Base-by-base conservation (phyloP, 2,888 invertebrate genomes). In the Agonopterix subpropinquella region DNA sequence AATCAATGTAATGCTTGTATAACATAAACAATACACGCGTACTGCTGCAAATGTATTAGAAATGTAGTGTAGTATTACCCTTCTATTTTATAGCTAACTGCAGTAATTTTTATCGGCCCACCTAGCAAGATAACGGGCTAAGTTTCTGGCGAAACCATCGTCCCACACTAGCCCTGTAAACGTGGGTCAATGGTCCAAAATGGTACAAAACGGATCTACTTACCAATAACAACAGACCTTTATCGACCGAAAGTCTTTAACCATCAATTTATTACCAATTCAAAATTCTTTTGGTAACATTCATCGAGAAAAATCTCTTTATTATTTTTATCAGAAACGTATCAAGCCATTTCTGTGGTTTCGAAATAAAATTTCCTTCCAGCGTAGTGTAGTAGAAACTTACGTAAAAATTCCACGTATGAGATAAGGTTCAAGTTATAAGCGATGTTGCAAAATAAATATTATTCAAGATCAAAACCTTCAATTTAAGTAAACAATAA, bases 391-490 rank as follows among this genome's bases (percentile, higher is more conserved):
- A 68, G 68, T 62, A 53, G 61, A 65, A 28, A 70, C 71, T 85
- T 78, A 80, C 81, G 82, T 85, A 86, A 86, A 86, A 84, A 80
- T 77, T 83, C 81, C 84, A 86, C 86, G 83, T 85, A 79, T 77
- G 71, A 71, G 69, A 67, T 77, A 45, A 43, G 56, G 60, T 52
- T 3, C 49, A 69, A 70, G 57, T 54, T 2, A 60, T 28, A 47
- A 59, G 56, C 47, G 43, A 41, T 1, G 28, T 5, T 28, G 28
- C 7, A 28, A 28, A 5, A 28, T 28, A 28, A 28, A 4, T 28
- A 18, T 28, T 5, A 28, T 28, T 18, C 4, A 4, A 18, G 4
- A 18, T 18, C 4, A 18, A 18, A 18, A 18, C 18, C 18, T 18
- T 18, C 2, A 3, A 1, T 3, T 18, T 13, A 13, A 2, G 2